A percentile compares a stretch with the other conserved stretches of the same genome.
Conservation (phyloP, 2,888 invertebrate genomes). For the Hirtodrosophila cameraria region DNA sequence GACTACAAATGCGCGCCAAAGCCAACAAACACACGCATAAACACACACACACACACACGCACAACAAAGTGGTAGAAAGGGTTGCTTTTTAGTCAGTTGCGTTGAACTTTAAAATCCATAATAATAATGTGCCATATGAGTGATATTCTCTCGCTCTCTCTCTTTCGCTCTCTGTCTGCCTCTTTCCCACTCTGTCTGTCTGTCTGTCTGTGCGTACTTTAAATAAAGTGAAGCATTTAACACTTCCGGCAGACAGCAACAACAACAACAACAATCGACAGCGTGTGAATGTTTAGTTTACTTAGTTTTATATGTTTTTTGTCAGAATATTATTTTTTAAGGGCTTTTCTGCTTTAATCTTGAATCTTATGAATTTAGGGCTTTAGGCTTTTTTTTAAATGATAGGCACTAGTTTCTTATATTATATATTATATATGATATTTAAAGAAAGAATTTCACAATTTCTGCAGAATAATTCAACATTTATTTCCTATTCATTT, state of each 20-base stretch:
- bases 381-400: not conserved
- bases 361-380: too few species aligned
- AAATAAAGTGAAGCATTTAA: conserved; percentile 79
- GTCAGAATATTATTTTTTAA: not conserved
- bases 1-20: conserved; percentile 70
- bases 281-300: conserved; percentile 73
- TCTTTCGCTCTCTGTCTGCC: conserved; percentile 7
- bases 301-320: not conserved
- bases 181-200: not conserved
- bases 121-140: conserved; percentile 75
- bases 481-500: too few species aligned
- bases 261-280: conserved; percentile 51
- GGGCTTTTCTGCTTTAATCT: too few species aligned
- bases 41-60: conserved; percentile 8
- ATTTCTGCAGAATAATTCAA: too few species aligned
- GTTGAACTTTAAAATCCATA: conserved; percentile 59
- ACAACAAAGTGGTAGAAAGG: conserved; percentile 43
- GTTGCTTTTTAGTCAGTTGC: conserved; percentile 43
- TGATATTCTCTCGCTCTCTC: conserved; percentile 49
- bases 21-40: conserved; percentile 15
- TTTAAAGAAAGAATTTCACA: too few species aligned
- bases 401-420: too few species aligned
- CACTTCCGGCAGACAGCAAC: conserved; percentile 72
- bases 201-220: conserved; percentile 59
- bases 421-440: too few species aligned